A percentile compares a stretch with the other conserved stretches of the same genome.
Evolutionary conservation across 2,888 invertebrate genomes (phyloP).

Genomic region (Eudemis profundana): DNA sequence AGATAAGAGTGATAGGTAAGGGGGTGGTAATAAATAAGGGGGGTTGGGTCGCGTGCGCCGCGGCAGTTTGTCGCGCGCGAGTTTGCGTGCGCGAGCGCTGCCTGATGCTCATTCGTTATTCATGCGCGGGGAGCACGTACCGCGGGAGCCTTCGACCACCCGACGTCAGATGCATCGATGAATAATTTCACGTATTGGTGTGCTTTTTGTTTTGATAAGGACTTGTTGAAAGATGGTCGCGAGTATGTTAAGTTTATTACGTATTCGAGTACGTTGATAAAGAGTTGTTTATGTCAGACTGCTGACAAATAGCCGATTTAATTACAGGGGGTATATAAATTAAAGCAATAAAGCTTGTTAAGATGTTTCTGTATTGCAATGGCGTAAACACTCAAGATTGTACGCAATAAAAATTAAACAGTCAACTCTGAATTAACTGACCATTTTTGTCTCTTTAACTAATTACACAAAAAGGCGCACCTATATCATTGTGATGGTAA

Average conservation of each 20-base stretch:
- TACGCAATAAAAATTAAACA: too few species aligned
- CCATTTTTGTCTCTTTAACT: too few species aligned
- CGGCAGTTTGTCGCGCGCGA: conserved; percentile 66
- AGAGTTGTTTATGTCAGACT: not conserved
- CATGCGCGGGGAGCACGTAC: conserved; percentile 68
- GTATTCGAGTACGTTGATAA: not conserved
- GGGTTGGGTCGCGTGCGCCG: conserved; percentile 67
- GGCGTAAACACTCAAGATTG: too few species aligned
- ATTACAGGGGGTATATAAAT: too few species aligned
- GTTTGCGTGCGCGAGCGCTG: conserved; percentile 81
- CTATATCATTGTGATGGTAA: conserved; percentile 5
- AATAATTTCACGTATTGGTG: conserved; percentile 32
- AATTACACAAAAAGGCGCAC: too few species aligned
- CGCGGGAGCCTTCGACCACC: conserved; percentile 47
- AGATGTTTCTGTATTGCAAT: too few species aligned
- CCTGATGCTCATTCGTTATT: conserved; percentile 76
- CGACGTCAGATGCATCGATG: conserved; percentile 45
- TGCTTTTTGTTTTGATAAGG: conserved; percentile 14
- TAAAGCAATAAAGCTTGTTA: too few species aligned
- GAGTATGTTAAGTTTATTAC: not conserved
- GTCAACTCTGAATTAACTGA: too few species aligned
- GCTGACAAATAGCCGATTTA: too few species aligned
- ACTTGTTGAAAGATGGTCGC: not conserved
- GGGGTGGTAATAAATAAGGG: conserved; percentile 76
- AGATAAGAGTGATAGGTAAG: conserved; percentile 74